Percentiles rank a stretch among this genome's conserved stretches.
Conservation (phyloP, 2,797 vertebrate species). For the Hipposideros larvatus region DNA sequence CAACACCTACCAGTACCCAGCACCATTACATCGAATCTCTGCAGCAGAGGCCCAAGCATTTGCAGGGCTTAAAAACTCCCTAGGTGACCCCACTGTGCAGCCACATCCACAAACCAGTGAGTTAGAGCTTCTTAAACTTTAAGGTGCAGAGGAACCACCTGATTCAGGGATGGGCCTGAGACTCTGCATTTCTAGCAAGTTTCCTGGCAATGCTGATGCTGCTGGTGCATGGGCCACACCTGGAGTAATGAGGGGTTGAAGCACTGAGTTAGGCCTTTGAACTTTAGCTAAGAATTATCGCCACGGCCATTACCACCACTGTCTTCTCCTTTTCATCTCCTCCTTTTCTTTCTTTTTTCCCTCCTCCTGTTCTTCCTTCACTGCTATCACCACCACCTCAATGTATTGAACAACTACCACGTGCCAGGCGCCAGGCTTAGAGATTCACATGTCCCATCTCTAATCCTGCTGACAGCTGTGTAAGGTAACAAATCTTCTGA, state of each 20-base stretch:
- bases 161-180: neutral
- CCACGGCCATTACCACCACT: accelerated
- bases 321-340: neutral
- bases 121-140: neutral
- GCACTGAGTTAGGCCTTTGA: neutral
- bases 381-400: neutral
- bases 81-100: neutral
- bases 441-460: neutral
- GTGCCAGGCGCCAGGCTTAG: neutral
- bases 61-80: neutral
- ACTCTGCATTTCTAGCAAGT: neutral
- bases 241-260: neutral
- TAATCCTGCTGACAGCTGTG: neutral
- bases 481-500: conserved; percentile 25
- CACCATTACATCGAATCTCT: neutral
- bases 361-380: neutral
- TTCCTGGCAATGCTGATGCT: neutral
- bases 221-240: accelerated
- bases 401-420: neutral
- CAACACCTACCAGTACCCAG: neutral
- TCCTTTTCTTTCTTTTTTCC: neutral
- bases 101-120: neutral
- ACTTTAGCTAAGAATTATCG: neutral
- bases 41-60: neutral
- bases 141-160: neutral